phyloP scores from a whole-genome alignment of 1,140 invertebrate species.

The Pectinophora gossypiella region DNA sequence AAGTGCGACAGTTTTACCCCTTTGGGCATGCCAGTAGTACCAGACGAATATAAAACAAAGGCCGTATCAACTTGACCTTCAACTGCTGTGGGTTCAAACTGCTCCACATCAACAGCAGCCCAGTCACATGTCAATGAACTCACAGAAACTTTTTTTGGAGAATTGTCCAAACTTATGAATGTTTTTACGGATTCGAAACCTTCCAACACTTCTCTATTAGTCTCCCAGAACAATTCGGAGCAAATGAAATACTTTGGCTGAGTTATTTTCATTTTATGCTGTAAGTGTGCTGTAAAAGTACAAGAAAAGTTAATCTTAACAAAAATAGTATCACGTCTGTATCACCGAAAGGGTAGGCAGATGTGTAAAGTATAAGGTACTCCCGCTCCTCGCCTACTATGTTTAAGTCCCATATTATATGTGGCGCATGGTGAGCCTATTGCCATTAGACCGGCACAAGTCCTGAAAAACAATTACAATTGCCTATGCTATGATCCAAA shows the following conservation, averaged over 20 bases:
- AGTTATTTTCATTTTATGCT: conserved; percentile 39
- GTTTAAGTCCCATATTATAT: too few relatives aligned
- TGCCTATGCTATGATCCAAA: too few relatives aligned
- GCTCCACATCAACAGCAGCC: conserved; percentile 34
- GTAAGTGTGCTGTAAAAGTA: conserved; percentile 34
- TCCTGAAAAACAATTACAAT: too few relatives aligned
- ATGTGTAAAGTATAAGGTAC: too few relatives aligned
- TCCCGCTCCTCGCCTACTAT: too few relatives aligned
- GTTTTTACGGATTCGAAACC: conserved; percentile 34
- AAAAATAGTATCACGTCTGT: too few relatives aligned
- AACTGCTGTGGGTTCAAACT: conserved; percentile 39
- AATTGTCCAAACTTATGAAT: conserved; percentile 35
- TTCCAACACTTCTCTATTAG: conserved; percentile 35
- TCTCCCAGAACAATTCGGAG: conserved; percentile 39
- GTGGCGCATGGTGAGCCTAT: too few relatives aligned
- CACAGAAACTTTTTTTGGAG: conserved; percentile 5
- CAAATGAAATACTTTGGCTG: conserved; percentile 49
- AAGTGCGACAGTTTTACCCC: conserved; percentile 84
- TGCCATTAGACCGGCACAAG: too few relatives aligned
- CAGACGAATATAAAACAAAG: conserved; percentile 75
- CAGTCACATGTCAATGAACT: background rate
- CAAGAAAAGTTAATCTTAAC: too few relatives aligned
- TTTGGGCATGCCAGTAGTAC: conserved; percentile 87
- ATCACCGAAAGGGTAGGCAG: too few relatives aligned
- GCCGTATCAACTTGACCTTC: conserved; percentile 46